Base-by-base conservation (phyloP, 1,140 invertebrate species). In the Drosophila arawakana region DNA sequence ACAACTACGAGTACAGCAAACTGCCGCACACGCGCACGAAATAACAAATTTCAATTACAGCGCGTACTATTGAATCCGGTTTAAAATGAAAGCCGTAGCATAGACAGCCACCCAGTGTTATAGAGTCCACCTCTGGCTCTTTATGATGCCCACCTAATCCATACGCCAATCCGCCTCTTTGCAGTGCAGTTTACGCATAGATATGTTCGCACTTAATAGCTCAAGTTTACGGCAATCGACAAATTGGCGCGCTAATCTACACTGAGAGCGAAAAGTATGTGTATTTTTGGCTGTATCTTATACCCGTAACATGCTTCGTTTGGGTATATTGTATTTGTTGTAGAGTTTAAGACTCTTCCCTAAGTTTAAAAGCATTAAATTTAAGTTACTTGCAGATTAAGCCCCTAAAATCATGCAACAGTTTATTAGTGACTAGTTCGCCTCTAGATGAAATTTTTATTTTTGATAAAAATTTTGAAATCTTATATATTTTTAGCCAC, bases 181-280 rank as follows among this genome's bases (percentile, higher is more conserved):
- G 43, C 67, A 49, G 49, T 62, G 72, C 72, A 69, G 65, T 70
- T 78, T 66, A 72, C 60, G 66, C 84, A 71, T 59, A 78, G 82
- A 89, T 84, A 78, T 89, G 80, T 89, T 89, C 84, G 85, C 84
- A 89, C 84, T 89, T 89, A 89, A 89, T 89, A 89, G 85, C 84
- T 89, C 84, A 89, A 89, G 84, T 89, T 89, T 89, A 89, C 75
- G 82, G 84, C 78, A 76, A 88, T 78, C 84, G 84, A 89, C 84
- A 89, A 89, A 89, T 89, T 89, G 84, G 61, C 73, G 68, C 62
- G 76, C 76, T 89, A 89, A 89, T 89, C 78, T 85, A 58, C 66
- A 63, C 46, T 59, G 55, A 49, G 47, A 74, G 57, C 39, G 35
- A 66, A 30, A 21, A 39, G 46, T 58, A 65, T 34, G 49, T 9